A percentile compares a stretch with the other conserved stretches of the same genome.
Evolutionary conservation across 1,140 invertebrate genomes (phyloP).

Genomic region (Cherax destructor): DNA sequence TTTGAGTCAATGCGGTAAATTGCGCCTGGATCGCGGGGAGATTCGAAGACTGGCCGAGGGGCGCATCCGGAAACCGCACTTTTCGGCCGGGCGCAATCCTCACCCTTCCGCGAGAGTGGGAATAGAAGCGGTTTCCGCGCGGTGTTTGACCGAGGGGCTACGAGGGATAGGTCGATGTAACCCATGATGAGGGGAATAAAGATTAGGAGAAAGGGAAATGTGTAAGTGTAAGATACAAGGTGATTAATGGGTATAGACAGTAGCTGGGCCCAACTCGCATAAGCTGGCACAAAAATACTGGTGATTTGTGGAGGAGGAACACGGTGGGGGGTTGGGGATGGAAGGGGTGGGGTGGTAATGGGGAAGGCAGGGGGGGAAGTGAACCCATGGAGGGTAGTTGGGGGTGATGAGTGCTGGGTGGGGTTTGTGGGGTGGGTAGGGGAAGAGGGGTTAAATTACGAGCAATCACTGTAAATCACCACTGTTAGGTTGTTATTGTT

Average conservation of each 20-base stretch:
- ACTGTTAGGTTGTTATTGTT: too few relatives aligned
- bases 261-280: constrained; percentile 58
- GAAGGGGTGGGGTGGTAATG: background rate
- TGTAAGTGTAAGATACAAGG: constrained; percentile 69
- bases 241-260: constrained; percentile 71
- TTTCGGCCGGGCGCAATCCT: background rate
- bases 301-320: constrained; percentile 60
- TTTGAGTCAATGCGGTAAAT: constrained; percentile 71
- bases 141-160: background rate
- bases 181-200: constrained; percentile 69
- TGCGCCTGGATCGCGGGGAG: constrained; percentile 57
- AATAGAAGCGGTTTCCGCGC: constrained; percentile 20
- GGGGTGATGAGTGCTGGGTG: background rate
- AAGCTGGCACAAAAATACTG: constrained; percentile 61
- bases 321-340: background rate
- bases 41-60: constrained; percentile 54
- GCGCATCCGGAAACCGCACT: constrained; percentile 14
- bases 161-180: constrained; percentile 36
- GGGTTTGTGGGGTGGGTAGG: background rate
- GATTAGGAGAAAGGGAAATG: constrained; percentile 71
- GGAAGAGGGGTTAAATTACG: background rate
- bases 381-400: background rate
- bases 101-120: background rate
- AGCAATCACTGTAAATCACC: too few relatives aligned
- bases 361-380: background rate